These are phyloP conservation scores for Akabosia matsudoensis DNA, from an alignment of 1,140 invertebrate genomes.

Conservation along the genomic window DNA sequence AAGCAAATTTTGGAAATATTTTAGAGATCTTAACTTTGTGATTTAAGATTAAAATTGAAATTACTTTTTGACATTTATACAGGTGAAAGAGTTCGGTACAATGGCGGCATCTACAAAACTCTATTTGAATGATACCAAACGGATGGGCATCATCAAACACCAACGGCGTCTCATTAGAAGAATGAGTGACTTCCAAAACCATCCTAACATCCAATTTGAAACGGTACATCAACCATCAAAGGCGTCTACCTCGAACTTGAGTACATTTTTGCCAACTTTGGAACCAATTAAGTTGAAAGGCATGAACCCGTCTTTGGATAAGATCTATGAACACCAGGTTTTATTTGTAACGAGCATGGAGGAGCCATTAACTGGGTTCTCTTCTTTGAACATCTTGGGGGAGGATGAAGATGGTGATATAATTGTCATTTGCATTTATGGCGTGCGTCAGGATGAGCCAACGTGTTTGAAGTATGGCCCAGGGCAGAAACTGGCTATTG, in stretches of 20 bases:
- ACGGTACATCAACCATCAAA: too few species aligned
- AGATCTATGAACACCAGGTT: background rate
- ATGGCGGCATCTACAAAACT: too few species aligned
- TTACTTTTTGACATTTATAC: too few species aligned
- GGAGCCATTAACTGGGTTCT: background rate
- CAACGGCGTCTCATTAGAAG: background rate
- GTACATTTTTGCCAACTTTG: background rate
- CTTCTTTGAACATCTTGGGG: background rate
- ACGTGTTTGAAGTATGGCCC: background rate
- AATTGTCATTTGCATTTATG: background rate
- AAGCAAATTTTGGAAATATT: too few species aligned
- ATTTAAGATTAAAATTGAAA: too few species aligned
- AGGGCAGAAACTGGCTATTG: background rate
- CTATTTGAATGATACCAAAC: background rate
- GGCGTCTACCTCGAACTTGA: too few species aligned
- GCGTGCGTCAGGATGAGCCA: background rate
- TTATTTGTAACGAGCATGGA: background rate
- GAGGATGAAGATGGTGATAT: constrained; percentile 7
- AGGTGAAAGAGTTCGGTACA: too few species aligned
- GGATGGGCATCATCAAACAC: background rate
- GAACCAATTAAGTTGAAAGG: background rate
- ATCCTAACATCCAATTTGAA: too few species aligned
- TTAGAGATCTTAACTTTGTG: too few species aligned
- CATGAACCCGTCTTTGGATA: background rate
- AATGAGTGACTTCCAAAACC: background rate